Evolutionary conservation across 2,888 invertebrate species (phyloP).

Genomic region (Eupithecia insigniata): DNA sequence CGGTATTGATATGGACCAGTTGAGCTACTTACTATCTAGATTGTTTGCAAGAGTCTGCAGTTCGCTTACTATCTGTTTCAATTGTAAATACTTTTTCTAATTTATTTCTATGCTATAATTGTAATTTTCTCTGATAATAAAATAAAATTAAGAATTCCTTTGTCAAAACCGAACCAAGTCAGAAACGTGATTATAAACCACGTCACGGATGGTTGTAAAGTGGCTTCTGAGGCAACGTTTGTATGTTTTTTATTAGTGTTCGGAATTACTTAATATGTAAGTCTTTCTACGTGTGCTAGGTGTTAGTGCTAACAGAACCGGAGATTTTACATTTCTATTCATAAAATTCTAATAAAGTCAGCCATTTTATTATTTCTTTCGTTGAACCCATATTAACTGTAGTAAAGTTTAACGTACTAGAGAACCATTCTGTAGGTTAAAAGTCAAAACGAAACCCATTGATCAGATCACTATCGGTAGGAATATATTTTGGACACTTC

Average conservation of each 20-base stretch:
- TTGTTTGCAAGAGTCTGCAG: too few species aligned
- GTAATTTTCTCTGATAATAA: background rate
- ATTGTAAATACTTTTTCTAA: background rate
- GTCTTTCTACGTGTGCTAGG: conserved; percentile 24
- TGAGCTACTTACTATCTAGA: background rate
- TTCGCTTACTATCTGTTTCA: too few species aligned
- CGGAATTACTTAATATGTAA: conserved; percentile 39
- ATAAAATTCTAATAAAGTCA: background rate
- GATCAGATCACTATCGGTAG: background rate
- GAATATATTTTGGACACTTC: background rate
- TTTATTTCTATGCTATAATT: background rate
- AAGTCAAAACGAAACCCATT: background rate
- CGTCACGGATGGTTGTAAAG: conserved; percentile 27
- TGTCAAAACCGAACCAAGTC: background rate
- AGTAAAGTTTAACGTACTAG: too few species aligned
- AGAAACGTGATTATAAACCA: background rate
- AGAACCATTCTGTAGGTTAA: background rate
- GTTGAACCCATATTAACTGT: background rate
- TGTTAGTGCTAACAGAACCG: conserved; percentile 9
- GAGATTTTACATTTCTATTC: conserved; percentile 2
- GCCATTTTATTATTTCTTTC: background rate
- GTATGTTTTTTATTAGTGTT: conserved; percentile 42
- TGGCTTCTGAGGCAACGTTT: conserved; percentile 22
- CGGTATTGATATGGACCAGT: background rate
- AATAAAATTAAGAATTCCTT: background rate